Evolutionary conservation across 2,113 vertebrate genomes (phyloP), one percentile per base, ranked within the genome.

Genomic region (Oenanthe oenanthe): DNA sequence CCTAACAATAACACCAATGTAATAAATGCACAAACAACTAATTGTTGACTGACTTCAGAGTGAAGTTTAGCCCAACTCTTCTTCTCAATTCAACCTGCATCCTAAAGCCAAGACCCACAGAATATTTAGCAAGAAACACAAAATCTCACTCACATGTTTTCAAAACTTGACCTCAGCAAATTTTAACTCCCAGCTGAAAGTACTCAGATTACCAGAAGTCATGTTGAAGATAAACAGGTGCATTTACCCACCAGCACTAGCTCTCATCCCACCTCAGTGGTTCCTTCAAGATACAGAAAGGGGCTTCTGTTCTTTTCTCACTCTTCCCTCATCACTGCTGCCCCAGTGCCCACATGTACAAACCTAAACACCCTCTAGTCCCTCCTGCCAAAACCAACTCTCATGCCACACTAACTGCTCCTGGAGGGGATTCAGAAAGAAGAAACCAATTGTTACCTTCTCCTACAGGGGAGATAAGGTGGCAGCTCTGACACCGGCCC

Each of bases 171-270:
- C 25, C 6, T n/a, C 29, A 47, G 54, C 57, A 75, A 88, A 45
- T 19, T 72, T 31, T 6, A 73, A 67, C 6, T 65, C n/a, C 36
- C 70, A 15, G n/a, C 45, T 50, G 17, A 18, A 48, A 22, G 31
- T 28, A 34, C 50, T 32, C 12, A 13, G 26, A 57, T 34, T 21
- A 79, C 19, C 40, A 68, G 40, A 61, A 72, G 25, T 28, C 28
- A 8, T 0, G 1, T 0, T 34, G 32, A 85, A 47, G 40, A 45
- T 34, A 60, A 72, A 10, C 16, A 17, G 26, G 13, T 2, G 8
- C 13, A 3, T 42, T 71, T 20, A 66, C 2, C 3, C 4, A 7
- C 7, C 56, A 77, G 48, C 34, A 72, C 7, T 31, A 80, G 28
- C 34, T 32, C 26, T 38, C 57, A 66, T 22, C 26, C 26, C 29